phyloP scores from a whole-genome alignment of 2,888 invertebrate species.

The Leucophenga maculata region DNA sequence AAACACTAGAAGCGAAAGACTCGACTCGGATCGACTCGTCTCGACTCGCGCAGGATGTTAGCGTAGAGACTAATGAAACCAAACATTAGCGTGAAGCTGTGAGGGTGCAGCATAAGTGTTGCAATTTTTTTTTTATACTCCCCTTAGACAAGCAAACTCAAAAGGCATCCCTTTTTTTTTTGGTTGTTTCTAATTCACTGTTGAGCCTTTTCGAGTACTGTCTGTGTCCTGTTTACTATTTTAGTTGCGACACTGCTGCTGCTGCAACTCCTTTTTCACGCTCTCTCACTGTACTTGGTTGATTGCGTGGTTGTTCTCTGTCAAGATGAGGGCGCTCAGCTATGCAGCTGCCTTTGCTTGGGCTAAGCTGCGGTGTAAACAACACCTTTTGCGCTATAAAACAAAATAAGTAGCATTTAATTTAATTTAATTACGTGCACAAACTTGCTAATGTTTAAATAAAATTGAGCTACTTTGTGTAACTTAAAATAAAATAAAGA shows the following conservation, averaged over 20 bases:
- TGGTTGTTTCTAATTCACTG: not conserved
- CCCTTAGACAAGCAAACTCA: constrained; percentile 8
- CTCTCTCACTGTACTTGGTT: constrained; percentile 40
- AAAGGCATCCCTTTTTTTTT: constrained; percentile 13
- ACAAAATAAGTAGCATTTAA: constrained; percentile 9
- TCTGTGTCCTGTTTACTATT: constrained; percentile 29
- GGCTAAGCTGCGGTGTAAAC: constrained; percentile 35
- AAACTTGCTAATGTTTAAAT: constrained; percentile 41
- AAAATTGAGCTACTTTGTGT: not conserved
- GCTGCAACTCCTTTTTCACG: constrained; percentile 18
- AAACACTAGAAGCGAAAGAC: not conserved
- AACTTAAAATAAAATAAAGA: too few species aligned
- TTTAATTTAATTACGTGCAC: constrained; percentile 55
- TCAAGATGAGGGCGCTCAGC: constrained; percentile 53
- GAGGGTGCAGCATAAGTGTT: constrained; percentile 40
- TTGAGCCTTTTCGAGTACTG: not conserved
- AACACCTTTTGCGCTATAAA: constrained; percentile 42
- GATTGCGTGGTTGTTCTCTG: constrained; percentile 61
- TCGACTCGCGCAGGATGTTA: constrained; percentile 35
- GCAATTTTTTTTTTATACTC: constrained; percentile 42
- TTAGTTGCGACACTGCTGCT: constrained; percentile 15
- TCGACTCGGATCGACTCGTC: too few species aligned
- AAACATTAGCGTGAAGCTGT: constrained; percentile 53
- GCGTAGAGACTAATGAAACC: constrained; percentile 61
- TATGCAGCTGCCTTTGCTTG: constrained; percentile 32